phyloP scores from a whole-genome alignment of 2,797 vertebrate species.

The Paratrypauchen microcephalus region DNA sequence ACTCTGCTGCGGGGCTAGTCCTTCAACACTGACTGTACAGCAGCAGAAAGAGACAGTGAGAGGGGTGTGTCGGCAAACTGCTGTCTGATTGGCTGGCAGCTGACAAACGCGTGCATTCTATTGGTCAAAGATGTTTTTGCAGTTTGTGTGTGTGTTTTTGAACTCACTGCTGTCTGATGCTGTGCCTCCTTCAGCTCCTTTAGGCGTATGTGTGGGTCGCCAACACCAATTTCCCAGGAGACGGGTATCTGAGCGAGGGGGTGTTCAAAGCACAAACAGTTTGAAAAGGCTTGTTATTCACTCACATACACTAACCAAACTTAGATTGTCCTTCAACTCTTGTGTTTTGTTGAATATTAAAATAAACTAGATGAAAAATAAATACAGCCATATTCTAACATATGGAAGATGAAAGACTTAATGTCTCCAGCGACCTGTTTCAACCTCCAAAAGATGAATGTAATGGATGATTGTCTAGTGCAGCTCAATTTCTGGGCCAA shows the following conservation, averaged over 20 bases:
- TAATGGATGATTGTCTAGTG: neutral
- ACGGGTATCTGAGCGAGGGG: slow-evolving; percentile 64
- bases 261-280: slow-evolving; percentile 58
- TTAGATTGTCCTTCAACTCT: slow-evolving; percentile 48
- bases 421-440: neutral
- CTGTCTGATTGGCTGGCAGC: slow-evolving; percentile 50
- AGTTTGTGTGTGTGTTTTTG: slow-evolving; percentile 8
- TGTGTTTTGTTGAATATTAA: slow-evolving; percentile 16
- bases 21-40: slow-evolving; percentile 34
- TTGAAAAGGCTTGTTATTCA: slow-evolving; percentile 60
- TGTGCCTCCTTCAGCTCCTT: slow-evolving; percentile 22
- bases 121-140: slow-evolving; percentile 42
- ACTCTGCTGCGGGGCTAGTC: slow-evolving; percentile 48
- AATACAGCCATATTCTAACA: neutral
- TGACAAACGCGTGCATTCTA: slow-evolving; percentile 18
- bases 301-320: slow-evolving; percentile 27
- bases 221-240: slow-evolving; percentile 64
- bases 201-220: slow-evolving; percentile 12
- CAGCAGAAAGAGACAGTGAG: slow-evolving; percentile 7
- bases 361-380: neutral
- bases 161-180: slow-evolving; percentile 36
- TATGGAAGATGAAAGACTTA: neutral
- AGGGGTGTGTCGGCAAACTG: slow-evolving; percentile 56
- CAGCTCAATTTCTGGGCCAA: neutral
- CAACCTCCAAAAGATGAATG: neutral